Base-by-base conservation (phyloP, 2,113 vertebrate genomes). In the Opisthocomus hoazin region DNA sequence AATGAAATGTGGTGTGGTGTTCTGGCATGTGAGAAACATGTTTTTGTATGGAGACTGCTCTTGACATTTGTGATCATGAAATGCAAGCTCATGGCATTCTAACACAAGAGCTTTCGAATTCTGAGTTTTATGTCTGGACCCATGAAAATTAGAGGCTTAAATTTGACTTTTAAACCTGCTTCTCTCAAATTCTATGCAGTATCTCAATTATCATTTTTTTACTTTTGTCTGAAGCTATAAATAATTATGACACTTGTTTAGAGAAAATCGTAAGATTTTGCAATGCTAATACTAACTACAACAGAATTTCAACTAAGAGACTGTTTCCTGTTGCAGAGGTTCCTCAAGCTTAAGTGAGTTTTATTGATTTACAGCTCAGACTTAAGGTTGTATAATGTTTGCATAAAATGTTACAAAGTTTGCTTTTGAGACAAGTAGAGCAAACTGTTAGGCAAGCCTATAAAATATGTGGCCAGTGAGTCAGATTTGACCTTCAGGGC, bases 391-490 rank as follows among this genome's bases (percentile, higher is more conserved):
- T 89, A 79, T 84, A 81, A 81, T 84, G 84, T 94, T 94, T 91
- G 19, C 81, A 89, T 96, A 79, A 95, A 91, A 89, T 71, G 73
- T 91, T 87, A 75, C 4, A 21, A 89, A 93, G 82, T 89, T 96
- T 93, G 32, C 65, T 91, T 95, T 77, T 74, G 82, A 86, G 66
- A 88, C 82, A 83, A 93, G 68, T 80, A 85, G 23, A 91, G 51
- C 66, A 77, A 57, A 68, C 51, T 92, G 58, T 87, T 94, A 87
- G 61, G 36, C 56, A 87, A 89, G 37, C 91, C 36, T 71, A 15
- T 74, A 41, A 92, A 92, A 89, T 85, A 80, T 21, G 61, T 87
- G 45, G 37, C 51, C 51, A 81, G 1, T 95, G 89, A 87, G 69
- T 92, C 86, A 94, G 36, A 68, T 89, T 89, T 89, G 84, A 84